A percentile compares a stretch with the other conserved stretches of the same genome.
These are phyloP conservation scores for Clarias magur DNA, from an alignment of 2,113 vertebrate genomes.

Conservation along the genomic window DNA sequence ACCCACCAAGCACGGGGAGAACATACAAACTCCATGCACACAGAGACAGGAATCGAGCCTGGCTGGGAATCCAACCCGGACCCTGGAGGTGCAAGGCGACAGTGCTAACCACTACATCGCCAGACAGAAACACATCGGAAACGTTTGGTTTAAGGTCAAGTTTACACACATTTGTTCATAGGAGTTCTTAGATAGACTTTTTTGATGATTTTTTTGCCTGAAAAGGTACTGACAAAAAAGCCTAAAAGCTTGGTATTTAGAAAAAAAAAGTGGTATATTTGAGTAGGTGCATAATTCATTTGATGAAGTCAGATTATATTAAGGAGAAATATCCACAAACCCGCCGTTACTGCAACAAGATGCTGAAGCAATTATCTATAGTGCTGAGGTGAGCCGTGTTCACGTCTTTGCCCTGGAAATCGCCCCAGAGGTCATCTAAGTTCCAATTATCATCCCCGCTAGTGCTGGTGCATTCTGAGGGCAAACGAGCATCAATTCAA, in stretches of 20 bases:
- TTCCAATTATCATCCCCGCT: not conserved
- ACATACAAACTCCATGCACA: too few relatives aligned
- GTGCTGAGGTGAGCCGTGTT: not conserved
- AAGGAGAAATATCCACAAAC: not conserved
- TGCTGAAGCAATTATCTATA: not conserved
- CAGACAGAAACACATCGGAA: not conserved
- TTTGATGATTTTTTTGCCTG: too few relatives aligned
- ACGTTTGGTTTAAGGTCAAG: not conserved
- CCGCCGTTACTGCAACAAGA: not conserved
- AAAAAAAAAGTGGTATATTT: too few relatives aligned
- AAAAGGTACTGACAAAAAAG: too few relatives aligned
- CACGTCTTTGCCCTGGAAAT: not conserved
- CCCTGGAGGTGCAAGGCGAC: too few relatives aligned
- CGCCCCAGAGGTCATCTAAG: not conserved
- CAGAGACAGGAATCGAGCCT: too few relatives aligned
- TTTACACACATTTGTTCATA: not conserved
- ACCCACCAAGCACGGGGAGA: too few relatives aligned
- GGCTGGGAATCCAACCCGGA: too few relatives aligned
- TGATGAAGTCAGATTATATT: not conserved
- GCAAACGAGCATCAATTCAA: not conserved
- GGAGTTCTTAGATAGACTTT: not conserved
- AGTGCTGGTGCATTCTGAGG: not conserved
- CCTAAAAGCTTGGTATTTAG: too few relatives aligned
- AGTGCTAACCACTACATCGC: too few relatives aligned
- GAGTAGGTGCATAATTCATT: not conserved